Evolutionary conservation across 1,140 invertebrate genomes (phyloP).

Genomic region (Acyrthosiphon pisum): DNA sequence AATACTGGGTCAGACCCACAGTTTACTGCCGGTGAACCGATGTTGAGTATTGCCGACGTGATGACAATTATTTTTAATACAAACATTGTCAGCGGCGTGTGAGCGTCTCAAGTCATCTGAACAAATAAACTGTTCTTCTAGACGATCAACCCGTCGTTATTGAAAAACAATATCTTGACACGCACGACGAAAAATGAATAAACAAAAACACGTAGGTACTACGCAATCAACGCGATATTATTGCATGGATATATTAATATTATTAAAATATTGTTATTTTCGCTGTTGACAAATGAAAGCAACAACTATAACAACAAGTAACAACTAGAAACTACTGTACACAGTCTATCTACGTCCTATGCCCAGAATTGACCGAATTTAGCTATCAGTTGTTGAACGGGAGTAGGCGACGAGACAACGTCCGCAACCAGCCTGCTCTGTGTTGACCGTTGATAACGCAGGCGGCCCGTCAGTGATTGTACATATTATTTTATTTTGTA

Average conservation of each 20-base stretch:
- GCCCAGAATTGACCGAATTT: background rate
- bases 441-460: background rate
- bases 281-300: background rate
- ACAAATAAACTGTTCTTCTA: background rate
- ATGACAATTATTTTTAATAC: conserved; percentile 41
- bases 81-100: background rate
- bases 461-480: background rate
- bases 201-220: background rate
- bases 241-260: background rate
- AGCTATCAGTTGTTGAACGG: background rate
- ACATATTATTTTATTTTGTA: too few species aligned
- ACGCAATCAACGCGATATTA: too few species aligned
- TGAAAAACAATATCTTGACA: background rate
- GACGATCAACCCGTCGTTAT: background rate
- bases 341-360: background rate
- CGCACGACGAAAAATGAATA: background rate
- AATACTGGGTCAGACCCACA: background rate
- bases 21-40: background rate
- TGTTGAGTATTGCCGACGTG: background rate
- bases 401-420: background rate
- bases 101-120: conserved; percentile 1
- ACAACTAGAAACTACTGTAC: background rate
- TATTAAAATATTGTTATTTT: background rate
- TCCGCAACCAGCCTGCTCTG: background rate
- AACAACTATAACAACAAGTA: background rate